phyloP scores from a whole-genome alignment of 2,113 vertebrate genomes.

The Furnarius figulus region DNA sequence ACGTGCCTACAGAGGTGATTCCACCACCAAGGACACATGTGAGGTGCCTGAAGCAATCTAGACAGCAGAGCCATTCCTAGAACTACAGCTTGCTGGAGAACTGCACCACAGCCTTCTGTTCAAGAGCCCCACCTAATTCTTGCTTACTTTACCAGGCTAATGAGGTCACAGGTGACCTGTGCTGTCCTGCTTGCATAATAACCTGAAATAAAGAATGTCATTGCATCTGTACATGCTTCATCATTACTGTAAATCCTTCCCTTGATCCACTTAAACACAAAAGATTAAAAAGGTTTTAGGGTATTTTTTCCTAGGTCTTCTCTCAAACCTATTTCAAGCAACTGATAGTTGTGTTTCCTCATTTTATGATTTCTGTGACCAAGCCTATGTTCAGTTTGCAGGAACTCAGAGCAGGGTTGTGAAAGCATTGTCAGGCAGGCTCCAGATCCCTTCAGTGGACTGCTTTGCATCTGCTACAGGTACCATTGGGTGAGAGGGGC shows the following conservation, averaged over 20 bases:
- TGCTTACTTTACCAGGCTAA: background rate
- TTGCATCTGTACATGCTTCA: background rate
- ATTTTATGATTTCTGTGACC: background rate
- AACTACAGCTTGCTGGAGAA: background rate
- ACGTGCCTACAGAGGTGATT: background rate
- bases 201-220: constrained; percentile 31
- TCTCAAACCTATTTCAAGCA: background rate
- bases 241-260: background rate
- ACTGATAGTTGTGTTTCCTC: background rate
- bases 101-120: background rate
- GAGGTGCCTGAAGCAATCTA: background rate
- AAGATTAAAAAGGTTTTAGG: background rate
- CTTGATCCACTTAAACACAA: background rate
- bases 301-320: background rate
- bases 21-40: background rate
- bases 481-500: background rate
- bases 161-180: background rate
- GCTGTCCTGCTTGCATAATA: background rate
- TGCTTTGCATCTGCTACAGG: background rate
- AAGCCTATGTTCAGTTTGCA: background rate
- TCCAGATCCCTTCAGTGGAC: background rate
- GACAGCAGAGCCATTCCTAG: background rate
- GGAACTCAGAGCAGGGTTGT: background rate
- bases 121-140: background rate
- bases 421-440: background rate